Evolutionary conservation across 2,113 vertebrate genomes (phyloP).

Genomic region (Anolis carolinensis): DNA sequence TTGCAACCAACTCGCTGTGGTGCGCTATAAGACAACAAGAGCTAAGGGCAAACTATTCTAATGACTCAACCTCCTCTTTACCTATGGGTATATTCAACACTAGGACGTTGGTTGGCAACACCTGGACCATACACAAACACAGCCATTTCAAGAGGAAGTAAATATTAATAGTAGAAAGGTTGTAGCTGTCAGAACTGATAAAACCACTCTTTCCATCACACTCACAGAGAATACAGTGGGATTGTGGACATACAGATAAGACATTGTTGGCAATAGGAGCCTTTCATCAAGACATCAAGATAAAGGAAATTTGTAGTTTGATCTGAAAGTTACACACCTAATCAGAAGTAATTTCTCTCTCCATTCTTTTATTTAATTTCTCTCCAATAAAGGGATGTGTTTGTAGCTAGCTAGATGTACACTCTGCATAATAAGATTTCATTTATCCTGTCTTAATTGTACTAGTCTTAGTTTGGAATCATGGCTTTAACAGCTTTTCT

Average conservation of each 20-base stretch:
- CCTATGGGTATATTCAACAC: not conserved
- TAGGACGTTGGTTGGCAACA: not conserved
- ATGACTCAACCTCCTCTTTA: not conserved
- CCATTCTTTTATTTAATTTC: not conserved
- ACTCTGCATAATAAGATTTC: too few species aligned
- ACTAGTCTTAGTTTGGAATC: too few species aligned
- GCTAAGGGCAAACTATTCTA: not conserved
- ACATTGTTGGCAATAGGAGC: not conserved
- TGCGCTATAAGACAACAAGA: not conserved
- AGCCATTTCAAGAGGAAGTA: not conserved
- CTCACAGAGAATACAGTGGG: not conserved
- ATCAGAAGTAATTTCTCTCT: not conserved
- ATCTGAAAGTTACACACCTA: not conserved
- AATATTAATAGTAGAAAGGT: not conserved
- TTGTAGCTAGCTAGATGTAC: not conserved
- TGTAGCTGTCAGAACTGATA: not conserved
- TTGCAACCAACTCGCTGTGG: conserved; percentile 33
- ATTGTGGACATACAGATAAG: not conserved
- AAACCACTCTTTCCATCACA: too few species aligned
- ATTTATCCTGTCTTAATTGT: not conserved
- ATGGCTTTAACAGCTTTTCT: not conserved
- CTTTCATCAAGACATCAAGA: too few species aligned
- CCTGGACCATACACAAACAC: not conserved
- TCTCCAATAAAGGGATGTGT: conserved; percentile 13
- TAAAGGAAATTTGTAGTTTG: too few species aligned